phyloP scores from a whole-genome alignment of 2,888 invertebrate genomes.

The Penaeus monodon region DNA sequence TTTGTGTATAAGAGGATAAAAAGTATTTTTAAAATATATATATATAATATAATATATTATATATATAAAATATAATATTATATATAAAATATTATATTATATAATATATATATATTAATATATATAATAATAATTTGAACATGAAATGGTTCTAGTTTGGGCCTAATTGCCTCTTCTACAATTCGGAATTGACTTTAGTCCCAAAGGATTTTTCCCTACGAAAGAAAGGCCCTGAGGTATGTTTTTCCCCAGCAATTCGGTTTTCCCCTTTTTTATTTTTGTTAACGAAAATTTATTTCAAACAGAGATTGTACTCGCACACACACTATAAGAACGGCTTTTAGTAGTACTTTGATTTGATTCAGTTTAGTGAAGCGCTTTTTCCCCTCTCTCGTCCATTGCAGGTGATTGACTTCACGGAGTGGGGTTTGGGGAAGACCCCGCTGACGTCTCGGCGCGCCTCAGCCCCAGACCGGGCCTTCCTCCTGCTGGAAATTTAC shows the following conservation, averaged over 20 bases:
- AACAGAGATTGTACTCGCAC: no score
- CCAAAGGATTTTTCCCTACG: conserved; percentile 44
- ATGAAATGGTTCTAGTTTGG: neutral
- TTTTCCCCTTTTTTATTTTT: neutral
- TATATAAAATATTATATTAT: no score
- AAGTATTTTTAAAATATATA: no score
- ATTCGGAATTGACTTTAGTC: conserved; percentile 42
- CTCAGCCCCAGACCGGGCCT: conserved; percentile 25
- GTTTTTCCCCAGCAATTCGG: neutral
- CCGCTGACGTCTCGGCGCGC: conserved; percentile 30
- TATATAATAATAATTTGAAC: neutral
- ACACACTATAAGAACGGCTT: no score
- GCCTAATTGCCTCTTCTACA: neutral
- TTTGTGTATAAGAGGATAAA: no score
- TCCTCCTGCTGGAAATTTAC: conserved; percentile 39
- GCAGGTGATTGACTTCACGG: conserved; percentile 52
- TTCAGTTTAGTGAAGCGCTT: no score
- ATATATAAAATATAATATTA: no score
- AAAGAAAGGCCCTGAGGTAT: conserved; percentile 42
- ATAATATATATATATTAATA: no score
- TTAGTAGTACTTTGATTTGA: no score
- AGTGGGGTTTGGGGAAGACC: conserved; percentile 49
- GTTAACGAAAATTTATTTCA: neutral
- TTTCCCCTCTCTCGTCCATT: neutral
- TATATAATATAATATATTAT: no score